Evolutionary conservation across 1,140 invertebrate genomes (phyloP).

Genomic region (Maniola jurtina): DNA sequence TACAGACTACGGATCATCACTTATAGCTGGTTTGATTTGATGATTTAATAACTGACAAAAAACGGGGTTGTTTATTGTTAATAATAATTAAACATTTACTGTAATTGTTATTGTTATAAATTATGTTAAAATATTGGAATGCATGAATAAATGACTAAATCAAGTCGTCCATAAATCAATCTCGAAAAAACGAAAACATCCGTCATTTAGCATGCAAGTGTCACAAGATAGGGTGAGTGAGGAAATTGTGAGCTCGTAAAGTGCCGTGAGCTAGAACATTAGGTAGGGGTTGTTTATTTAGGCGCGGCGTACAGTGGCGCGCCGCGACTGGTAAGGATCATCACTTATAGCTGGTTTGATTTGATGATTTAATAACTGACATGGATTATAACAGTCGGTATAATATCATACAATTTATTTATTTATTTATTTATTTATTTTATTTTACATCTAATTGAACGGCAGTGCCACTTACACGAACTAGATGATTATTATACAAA

Average conservation of each 20-base stretch:
- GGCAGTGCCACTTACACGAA: no score
- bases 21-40: constrained; percentile 24
- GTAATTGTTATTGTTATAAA: no score
- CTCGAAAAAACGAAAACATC: constrained; percentile 33
- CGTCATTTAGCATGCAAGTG: constrained; percentile 40
- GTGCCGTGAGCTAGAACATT: constrained; percentile 60
- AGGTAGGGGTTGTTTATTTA: constrained; percentile 74
- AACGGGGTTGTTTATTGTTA: no score
- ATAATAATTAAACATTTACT: no score
- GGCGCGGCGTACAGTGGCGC: constrained; percentile 26
- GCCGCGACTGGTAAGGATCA: constrained; percentile 44
- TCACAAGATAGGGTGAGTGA: constrained; percentile 40
- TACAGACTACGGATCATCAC: constrained; percentile 35
- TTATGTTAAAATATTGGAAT: no score
- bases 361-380: no score
- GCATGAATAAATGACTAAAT: constrained; percentile 19
- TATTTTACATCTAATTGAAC: no score
- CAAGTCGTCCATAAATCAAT: constrained; percentile 44
- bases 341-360: constrained; percentile 33
- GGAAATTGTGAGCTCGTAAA: constrained; percentile 62
- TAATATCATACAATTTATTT: no score
- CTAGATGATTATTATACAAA: no score
- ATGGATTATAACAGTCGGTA: no score
- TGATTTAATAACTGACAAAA: neutral
- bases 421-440: no score